phyloP scores from a whole-genome alignment of 1,140 invertebrate species.

The Gryon sp. region DNA sequence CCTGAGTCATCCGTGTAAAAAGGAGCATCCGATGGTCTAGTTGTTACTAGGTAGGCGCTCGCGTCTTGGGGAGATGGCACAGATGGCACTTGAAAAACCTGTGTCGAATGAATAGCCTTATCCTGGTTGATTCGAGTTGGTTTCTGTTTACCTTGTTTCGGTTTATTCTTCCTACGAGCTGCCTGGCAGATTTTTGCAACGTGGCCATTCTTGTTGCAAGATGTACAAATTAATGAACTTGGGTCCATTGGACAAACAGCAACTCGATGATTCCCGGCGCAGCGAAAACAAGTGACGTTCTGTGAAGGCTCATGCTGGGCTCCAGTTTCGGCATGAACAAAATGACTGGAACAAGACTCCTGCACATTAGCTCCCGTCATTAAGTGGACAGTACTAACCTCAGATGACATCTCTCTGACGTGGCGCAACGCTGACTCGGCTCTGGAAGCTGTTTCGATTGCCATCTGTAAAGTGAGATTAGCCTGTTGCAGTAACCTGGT shows the following conservation, averaged over 20 bases:
- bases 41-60: too few species aligned
- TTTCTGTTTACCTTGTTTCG: neutral
- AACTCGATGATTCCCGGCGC: neutral
- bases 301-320: neutral
- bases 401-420: neutral
- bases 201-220: neutral
- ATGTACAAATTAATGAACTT: neutral
- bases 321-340: too few species aligned
- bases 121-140: neutral
- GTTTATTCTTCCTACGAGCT: neutral
- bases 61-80: too few species aligned
- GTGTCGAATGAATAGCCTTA: neutral
- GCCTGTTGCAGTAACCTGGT: neutral
- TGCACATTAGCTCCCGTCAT: neutral
- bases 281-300: neutral
- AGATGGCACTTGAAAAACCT: too few species aligned
- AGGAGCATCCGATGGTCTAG: too few species aligned
- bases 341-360: neutral
- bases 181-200: neutral
- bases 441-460: neutral
- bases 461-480: neutral
- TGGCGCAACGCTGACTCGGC: neutral
- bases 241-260: neutral
- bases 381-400: neutral
- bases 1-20: too few species aligned